These are phyloP conservation scores for Sicus ferrugineus DNA, from an alignment of 2,888 invertebrate genomes.

Conservation along the genomic window DNA sequence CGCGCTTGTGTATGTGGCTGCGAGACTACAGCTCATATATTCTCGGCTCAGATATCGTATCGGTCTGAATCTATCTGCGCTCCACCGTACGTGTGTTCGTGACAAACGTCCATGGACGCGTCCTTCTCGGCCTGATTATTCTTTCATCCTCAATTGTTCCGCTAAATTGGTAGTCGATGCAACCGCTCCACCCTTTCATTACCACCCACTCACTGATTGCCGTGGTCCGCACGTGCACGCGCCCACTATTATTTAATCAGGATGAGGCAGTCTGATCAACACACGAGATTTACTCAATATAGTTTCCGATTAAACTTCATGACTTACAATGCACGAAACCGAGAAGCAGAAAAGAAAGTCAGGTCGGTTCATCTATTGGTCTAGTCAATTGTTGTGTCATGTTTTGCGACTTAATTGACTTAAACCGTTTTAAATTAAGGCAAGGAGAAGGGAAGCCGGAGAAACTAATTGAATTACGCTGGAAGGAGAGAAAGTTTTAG, in stretches of 20 bases:
- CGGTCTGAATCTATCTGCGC: background rate
- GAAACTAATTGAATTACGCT: slow-evolving; percentile 1
- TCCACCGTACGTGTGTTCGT: slow-evolving; percentile 7
- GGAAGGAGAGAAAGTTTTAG: background rate
- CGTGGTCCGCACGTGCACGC: background rate
- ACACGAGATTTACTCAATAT: slow-evolving; percentile 9
- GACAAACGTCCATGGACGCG: slow-evolving; percentile 13
- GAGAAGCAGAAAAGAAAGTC: too few species aligned
- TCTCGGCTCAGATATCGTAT: background rate
- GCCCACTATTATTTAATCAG: slow-evolving; percentile 21
- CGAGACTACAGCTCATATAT: slow-evolving; percentile 18
- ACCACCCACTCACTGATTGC: background rate
- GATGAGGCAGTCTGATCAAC: background rate
- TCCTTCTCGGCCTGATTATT: background rate
- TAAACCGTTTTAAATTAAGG: background rate
- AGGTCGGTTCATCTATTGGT: background rate
- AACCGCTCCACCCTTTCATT: background rate
- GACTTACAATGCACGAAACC: too few species aligned
- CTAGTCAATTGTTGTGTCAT: slow-evolving; percentile 13
- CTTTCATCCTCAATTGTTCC: slow-evolving; percentile 13
- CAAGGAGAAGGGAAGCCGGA: background rate
- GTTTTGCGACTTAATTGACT: slow-evolving; percentile 24
- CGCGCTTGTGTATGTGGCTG: background rate
- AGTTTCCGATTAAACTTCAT: slow-evolving; percentile 6
- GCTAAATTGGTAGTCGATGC: background rate